Conservation (phyloP, 2,797 vertebrate species). For the Thalassophryne amazonica region DNA sequence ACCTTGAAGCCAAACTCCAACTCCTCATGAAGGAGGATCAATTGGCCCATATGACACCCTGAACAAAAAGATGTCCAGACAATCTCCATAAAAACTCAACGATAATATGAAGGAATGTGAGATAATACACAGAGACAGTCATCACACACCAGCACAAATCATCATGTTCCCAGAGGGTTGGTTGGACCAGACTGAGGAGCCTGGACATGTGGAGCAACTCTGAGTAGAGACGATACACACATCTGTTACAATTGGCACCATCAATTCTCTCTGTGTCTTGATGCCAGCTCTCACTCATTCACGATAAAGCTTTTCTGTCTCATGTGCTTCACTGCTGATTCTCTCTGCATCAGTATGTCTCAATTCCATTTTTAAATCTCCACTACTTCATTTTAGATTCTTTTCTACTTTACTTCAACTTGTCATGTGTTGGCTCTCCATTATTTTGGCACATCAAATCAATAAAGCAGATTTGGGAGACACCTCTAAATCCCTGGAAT, state of each 20-base stretch:
- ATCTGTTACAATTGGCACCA: conserved; percentile 20
- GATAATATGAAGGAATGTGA: not conserved
- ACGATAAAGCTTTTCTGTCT: not conserved
- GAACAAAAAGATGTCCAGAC: not conserved
- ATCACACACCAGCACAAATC: not conserved
- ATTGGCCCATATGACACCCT: not conserved
- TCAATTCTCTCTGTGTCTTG: not conserved
- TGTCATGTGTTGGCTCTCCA: no score
- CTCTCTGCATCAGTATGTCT: no score
- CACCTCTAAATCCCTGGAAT: no score
- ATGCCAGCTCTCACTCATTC: not conserved
- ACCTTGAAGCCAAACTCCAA: not conserved
- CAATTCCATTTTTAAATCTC: no score
- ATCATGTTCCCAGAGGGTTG: not conserved
- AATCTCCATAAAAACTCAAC: not conserved
- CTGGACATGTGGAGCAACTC: conserved; percentile 7
- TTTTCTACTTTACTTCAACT: no score
- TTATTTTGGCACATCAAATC: no score
- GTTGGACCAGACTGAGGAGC: conserved; percentile 5
- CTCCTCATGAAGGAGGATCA: not conserved
- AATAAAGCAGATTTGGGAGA: no score
- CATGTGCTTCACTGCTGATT: not conserved
- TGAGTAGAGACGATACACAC: conserved; percentile 14
- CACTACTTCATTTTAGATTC: no score
- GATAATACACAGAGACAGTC: not conserved